Base-by-base conservation (phyloP, 2,113 vertebrate genomes). In the Corythoichthys intestinalis region DNA sequence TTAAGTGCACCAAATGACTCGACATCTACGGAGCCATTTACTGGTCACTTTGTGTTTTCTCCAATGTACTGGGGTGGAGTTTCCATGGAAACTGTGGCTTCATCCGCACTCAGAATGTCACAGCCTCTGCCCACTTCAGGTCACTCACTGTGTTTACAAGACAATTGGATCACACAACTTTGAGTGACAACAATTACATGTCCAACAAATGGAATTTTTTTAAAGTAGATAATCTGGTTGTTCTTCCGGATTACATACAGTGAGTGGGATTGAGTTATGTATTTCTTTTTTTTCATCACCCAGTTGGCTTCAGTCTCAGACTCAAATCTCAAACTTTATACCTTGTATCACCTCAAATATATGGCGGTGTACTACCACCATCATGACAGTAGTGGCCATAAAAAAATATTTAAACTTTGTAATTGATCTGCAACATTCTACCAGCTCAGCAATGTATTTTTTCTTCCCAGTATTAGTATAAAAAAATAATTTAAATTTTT, bases 41-140 rank as follows among this genome's bases (percentile, higher is more conserved):
- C 28, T 67, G 66, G 64, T 65, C 71, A 71, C 66, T 67, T 80
- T 60, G 74, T 73, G 66, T 79, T 86, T 72, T 68, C 63, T 75
- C 20, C 71, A 75, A 64, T 70, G 65, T 52, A 46, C 67, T 58
- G 20, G 66, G 70, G 62, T 64, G 49, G 74, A 46, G 84, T 87
- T 86, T 86, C 87, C 84, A 87, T 83, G 83, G 83, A 72, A 86
- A 89, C 85, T 46, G 52, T 67, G 53, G 38, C 48, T 76, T 71
- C 13, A 34, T 75, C 74, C 68, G 72, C 64, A 61, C 6, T 73
- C 49, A 69, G 59, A 47, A 75, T 85, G 74, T 73, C 69, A 76
- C 44, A 74, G 66, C 64, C 60, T 59, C 60, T 82, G 71, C 66
- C 58, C n/a, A 14, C 77, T 57, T 70, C 52, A 76, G 75, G 83